A percentile compares a stretch with the other conserved stretches of the same genome.
Conservation (phyloP, 2,888 invertebrate genomes). For the Drosophila subsilvestris region DNA sequence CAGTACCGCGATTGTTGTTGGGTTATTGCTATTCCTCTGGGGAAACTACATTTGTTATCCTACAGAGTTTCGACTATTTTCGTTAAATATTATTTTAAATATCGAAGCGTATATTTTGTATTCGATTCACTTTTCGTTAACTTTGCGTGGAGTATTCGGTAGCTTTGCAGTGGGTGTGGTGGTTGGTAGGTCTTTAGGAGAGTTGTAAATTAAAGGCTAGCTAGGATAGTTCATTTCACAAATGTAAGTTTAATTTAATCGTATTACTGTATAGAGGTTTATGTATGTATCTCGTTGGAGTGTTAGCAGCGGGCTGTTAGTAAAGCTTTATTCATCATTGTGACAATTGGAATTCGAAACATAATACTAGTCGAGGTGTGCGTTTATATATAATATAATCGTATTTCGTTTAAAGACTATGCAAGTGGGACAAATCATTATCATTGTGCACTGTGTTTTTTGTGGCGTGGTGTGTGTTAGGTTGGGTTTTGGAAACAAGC, state of each 20-base stretch:
- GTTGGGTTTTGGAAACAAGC: constrained; percentile 59
- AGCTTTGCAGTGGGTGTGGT: constrained; percentile 62
- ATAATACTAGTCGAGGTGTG: constrained; percentile 60
- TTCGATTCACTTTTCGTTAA: constrained; percentile 76
- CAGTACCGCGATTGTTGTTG: neutral
- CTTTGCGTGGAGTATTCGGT: constrained; percentile 76
- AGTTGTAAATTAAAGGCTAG: constrained; percentile 55
- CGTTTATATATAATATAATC: constrained; percentile 12
- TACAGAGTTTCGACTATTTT: constrained; percentile 20
- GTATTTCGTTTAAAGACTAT: constrained; percentile 52
- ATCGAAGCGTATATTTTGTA: constrained; percentile 66
- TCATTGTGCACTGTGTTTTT: constrained; percentile 59
- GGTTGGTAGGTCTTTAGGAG: constrained; percentile 18
- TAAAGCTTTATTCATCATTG: constrained; percentile 64
- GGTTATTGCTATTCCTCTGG: neutral
- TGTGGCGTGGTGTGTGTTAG: constrained; percentile 7
- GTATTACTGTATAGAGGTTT: constrained; percentile 35
- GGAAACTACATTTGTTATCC: constrained; percentile 20
- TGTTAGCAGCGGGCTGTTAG: constrained; percentile 46
- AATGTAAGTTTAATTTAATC: constrained; percentile 22
- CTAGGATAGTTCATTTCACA: constrained; percentile 43
- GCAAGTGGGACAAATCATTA: constrained; percentile 30
- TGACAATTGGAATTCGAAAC: constrained; percentile 60
- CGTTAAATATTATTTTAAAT: constrained; percentile 50
- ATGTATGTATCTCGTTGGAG: constrained; percentile 50